Base-by-base conservation (phyloP, 2,888 invertebrate genomes). In the Ellobium chinense region DNA sequence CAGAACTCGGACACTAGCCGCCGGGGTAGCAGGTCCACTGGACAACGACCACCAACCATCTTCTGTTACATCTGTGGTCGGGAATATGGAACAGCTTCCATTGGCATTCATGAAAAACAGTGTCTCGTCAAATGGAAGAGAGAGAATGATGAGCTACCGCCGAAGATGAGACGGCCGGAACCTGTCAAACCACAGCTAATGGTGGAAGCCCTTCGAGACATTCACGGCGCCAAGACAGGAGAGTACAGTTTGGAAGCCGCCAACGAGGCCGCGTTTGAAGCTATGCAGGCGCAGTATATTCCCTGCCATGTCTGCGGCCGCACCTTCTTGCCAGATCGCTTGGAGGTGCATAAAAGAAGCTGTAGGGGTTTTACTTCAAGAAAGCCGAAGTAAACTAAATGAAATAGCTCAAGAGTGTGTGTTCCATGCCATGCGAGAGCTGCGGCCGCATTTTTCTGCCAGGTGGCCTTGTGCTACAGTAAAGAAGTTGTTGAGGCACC, bases 1-100 rank as follows among this genome's bases (percentile, higher is more conserved):
- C n/a, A n/a, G n/a, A n/a, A n/a, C n/a, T n/a, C n/a, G n/a, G n/a
- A n/a, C n/a, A n/a, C n/a, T n/a, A n/a, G n/a, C n/a, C n/a, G n/a
- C n/a, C n/a, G n/a, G n/a, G n/a, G n/a, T n/a, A n/a, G n/a, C 46
- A 46, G 46, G 18, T 18, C 46, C 18, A 7, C 46, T 37, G 36
- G 37, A 4, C 68, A 58, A 4, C 29, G 62, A 60, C 78, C 70
- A 0, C 78, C 78, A 14, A 70, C 69, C 18, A 24, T 78, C 2
- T 62, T 78, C 29, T 78, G 78, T 60, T 78, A 78, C 58, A 69
- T 78, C 24, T 78, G 78, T 37, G 70, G 78, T 3, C 69, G 78
- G 14, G 70, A 78, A n/a, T 78, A 78, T 62, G 78, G 78, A 1
- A 78, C 78, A 2, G 78, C 78, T 4, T 78, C 78, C 9, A 78